Base-by-base conservation (phyloP, 53 echinoderm and acorn worm genomes). In the Apostichopus leukothele region DNA sequence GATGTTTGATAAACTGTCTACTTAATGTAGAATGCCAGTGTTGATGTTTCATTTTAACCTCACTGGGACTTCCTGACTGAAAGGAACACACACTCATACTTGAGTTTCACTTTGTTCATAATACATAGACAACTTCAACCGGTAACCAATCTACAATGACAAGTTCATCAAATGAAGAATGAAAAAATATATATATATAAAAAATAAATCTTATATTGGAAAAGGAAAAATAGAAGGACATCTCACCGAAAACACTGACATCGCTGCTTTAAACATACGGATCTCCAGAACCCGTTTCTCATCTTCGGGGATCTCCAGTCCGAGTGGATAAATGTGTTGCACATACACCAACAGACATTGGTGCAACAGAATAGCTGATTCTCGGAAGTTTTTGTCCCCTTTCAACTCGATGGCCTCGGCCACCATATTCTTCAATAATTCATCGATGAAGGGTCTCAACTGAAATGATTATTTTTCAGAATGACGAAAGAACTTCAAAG, bases 361-460 rank as follows among this genome's bases (percentile, higher is more conserved):
- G 39, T 85, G 67, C 12, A 85, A 60, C 4, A 21, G 16, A 8
- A 67, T 50, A 12, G 85, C 85, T 11, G 85, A 22, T 20, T 85
- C 85, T 5, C 66, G n/a, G 26, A 85, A 85, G 39, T 66, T 66
- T 50, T 51, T 85, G 2, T 85, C 85, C 50, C 19, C 26, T 20
- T 60, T 85, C 27, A 67, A 67, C 11, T 85, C 85, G n/a, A 85
- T 85, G 66, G 85, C 85, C 66, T 85, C 85, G 12, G 85, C 85
- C 20, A 39, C 67, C 85, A 85, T 85, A 60, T 85, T 67, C 85
- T 13, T 23, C 85, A 85, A 50, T 27, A 85, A 50, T 2, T 85
- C 85, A 66, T 85, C 85, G 18, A 68, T 85, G 7, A 85, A 85
- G 16, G 63, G 39, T 16, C 85, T 85, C 26, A 85, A 50, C 85